A percentile compares a stretch with the other conserved stretches of the same genome.
phyloP scores from a whole-genome alignment of 1,140 invertebrate species.

The Nomia melanderi region DNA sequence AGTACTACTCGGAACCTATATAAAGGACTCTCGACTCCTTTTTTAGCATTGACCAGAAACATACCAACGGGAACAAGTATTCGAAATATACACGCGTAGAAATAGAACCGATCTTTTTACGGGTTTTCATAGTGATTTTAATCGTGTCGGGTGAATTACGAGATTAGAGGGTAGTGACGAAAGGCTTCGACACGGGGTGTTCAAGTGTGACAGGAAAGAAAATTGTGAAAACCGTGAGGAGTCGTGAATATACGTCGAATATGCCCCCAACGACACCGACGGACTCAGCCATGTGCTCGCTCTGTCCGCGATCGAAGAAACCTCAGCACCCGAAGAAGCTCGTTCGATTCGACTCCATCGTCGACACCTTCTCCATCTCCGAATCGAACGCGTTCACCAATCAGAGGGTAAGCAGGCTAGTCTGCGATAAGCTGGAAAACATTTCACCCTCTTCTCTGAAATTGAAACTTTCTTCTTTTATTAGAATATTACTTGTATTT shows the following conservation, averaged over 20 bases:
- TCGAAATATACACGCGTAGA: neutral
- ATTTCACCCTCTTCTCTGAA: too few species aligned
- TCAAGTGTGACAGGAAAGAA: slow-evolving; percentile 15
- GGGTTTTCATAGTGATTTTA: neutral
- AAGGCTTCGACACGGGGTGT: neutral
- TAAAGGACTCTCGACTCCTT: neutral
- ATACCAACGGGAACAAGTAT: neutral
- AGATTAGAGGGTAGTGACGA: neutral
- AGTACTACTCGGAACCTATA: neutral
- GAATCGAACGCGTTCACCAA: slow-evolving; percentile 78
- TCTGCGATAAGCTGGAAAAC: neutral
- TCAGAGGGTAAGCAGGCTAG: slow-evolving; percentile 79
- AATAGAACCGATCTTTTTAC: neutral
- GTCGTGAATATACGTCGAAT: slow-evolving; percentile 63
- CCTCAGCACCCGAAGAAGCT: slow-evolving; percentile 81
- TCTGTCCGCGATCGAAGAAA: slow-evolving; percentile 82
- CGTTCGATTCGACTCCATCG: slow-evolving; percentile 83
- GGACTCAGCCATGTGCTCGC: slow-evolving; percentile 82
- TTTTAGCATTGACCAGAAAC: neutral
- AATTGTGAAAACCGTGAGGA: slow-evolving; percentile 38
- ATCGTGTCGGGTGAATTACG: neutral
- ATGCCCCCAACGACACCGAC: slow-evolving; percentile 76
- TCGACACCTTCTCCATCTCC: slow-evolving; percentile 84
- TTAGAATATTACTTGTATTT: too few species aligned
- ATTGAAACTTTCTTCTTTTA: too few species aligned